Evolutionary conservation across 2,113 vertebrate genomes (phyloP).

Genomic region (Apteryx mantelli): DNA sequence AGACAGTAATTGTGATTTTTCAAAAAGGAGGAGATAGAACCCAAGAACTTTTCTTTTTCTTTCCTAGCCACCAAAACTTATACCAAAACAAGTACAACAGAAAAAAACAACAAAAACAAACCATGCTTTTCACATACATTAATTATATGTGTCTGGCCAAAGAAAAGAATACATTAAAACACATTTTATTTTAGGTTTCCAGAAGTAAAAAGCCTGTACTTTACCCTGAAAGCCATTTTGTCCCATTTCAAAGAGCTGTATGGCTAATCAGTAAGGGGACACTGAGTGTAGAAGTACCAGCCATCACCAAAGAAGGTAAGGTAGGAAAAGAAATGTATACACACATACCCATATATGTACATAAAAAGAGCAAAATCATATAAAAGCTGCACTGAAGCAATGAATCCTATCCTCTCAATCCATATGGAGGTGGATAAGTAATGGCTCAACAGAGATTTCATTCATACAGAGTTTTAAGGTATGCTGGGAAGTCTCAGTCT

Average conservation of each 20-base stretch:
- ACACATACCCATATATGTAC: neutral
- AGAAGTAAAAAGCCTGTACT: neutral
- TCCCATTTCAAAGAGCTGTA: slow-evolving; percentile 6
- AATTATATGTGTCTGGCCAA: neutral
- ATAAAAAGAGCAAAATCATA: slow-evolving; percentile 11
- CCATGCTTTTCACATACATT: neutral
- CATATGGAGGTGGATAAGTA: slow-evolving; percentile 24
- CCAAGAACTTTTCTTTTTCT: neutral
- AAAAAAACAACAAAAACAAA: neutral
- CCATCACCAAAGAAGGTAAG: neutral
- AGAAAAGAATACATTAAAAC: neutral
- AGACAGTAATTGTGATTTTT: neutral
- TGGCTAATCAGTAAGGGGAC: slow-evolving; percentile 39
- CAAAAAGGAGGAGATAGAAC: neutral
- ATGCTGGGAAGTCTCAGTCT: slow-evolving; percentile 49
- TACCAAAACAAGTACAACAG: neutral
- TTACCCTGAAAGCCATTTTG: slow-evolving; percentile 15
- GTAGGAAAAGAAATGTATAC: neutral
- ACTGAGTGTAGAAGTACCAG: neutral
- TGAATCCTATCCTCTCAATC: slow-evolving; percentile 45
- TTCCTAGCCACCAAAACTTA: neutral
- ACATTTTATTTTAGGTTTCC: neutral
- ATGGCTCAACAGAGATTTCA: slow-evolving; percentile 43
- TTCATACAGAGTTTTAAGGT: slow-evolving; percentile 39
- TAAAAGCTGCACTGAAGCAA: slow-evolving; percentile 49